These are phyloP conservation scores for Aporrectodea caliginosa DNA, from an alignment of 1,140 invertebrate genomes.

Conservation along the genomic window DNA sequence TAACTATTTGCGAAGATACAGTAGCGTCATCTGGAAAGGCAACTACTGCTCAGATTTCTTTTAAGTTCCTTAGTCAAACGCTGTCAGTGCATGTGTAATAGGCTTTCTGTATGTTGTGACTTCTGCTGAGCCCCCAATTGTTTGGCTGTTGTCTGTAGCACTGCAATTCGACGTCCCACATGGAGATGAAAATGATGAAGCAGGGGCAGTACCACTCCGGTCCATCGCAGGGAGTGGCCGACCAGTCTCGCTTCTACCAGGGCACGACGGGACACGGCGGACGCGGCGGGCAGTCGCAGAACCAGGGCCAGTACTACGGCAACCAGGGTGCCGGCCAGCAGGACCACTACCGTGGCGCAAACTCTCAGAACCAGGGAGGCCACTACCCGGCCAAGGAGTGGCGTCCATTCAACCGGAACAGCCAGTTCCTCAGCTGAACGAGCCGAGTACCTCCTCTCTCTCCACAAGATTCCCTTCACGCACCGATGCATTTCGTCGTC, in stretches of 20 bases:
- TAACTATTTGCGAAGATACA: no score
- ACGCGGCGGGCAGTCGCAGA: not conserved
- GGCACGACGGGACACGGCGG: not conserved
- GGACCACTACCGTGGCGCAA: not conserved
- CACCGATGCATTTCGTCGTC: no score
- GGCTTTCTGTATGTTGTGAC: not conserved
- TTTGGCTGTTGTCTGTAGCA: no score
- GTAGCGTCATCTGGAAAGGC: no score
- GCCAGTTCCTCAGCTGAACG: not conserved
- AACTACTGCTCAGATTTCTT: no score
- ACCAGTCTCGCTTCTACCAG: not conserved
- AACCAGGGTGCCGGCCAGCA: not conserved
- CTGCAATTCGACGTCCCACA: not conserved
- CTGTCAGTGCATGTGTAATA: no score
- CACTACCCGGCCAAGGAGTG: not conserved
- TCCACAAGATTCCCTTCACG: no score
- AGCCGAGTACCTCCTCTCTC: not conserved
- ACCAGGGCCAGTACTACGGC: not conserved
- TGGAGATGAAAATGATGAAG: not conserved
- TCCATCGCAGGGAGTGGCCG: not conserved
- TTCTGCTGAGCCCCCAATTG: no score
- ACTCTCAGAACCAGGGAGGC: not conserved
- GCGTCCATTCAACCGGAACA: not conserved
- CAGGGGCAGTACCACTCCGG: not conserved
- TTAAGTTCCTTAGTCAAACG: no score